Base-by-base conservation (phyloP, 2,888 invertebrate species). In the Ophion ventricosus region DNA sequence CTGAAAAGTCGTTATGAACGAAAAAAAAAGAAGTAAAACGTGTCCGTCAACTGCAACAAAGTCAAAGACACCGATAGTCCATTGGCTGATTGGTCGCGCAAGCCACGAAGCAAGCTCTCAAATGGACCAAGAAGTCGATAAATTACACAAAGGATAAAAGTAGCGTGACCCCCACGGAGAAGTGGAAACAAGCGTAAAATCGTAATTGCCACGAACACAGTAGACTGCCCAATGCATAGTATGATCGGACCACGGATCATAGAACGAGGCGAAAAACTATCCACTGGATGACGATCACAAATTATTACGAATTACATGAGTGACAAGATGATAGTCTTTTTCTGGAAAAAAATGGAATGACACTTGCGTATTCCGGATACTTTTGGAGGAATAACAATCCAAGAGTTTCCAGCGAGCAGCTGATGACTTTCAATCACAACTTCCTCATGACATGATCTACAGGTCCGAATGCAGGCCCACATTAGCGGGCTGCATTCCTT, bases 141-240 rank as follows among this genome's bases (percentile, higher is more conserved):
- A n/a, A 54, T 56, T 54, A 43, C 61, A 66, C 35, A 23, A 81
- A 72, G n/a, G 67, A 75, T 72, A 49, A 25, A 69, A 69, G 72
- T 76, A 57, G 79, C 70, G 20, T 61, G 61, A 73, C 26, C 49
- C 72, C 49, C 72, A 17, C 2, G 63, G 35, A 49, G 54, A 43
- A 64, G 57, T 78, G 78, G 66, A 75, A 63, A 79, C 26, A 49
- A 56, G 54, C 73, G 77, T 72, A 54, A 72, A 77, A 77, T 80
- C 61, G 23, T 40, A 75, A 83, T 69, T 67, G 56, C 49, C 49
- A 54, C 57, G 59, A 70, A 49, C 10, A 43, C 17, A 8, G 57
- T 49, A 59, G 49, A 83, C 56, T n/a, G n/a, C n/a, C 14, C 11
- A 25, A 23, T 56, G 61, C 20, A 56, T 14, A 23, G 29, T 20